Evolutionary conservation across 1,140 invertebrate genomes (phyloP).

Genomic region (Panagrolaimus sp.): DNA sequence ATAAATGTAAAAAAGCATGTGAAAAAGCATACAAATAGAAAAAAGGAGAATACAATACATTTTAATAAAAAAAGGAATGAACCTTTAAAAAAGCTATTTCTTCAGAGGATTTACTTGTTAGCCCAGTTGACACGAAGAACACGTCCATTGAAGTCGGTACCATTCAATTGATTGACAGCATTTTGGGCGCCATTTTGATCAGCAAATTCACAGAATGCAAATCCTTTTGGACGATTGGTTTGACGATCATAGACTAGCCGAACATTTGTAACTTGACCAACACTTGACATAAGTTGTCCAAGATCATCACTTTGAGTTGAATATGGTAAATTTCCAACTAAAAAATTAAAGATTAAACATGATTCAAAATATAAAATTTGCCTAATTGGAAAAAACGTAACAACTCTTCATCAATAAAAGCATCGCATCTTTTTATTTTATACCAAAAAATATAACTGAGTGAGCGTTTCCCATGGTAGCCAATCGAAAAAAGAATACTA

Average conservation of each 20-base stretch:
- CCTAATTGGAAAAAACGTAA: slow-evolving; percentile 1
- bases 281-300: slow-evolving; percentile 95
- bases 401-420: background rate
- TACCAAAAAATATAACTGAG: slow-evolving; percentile 14
- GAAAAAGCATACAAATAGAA: too few species aligned
- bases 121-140: slow-evolving; percentile 78
- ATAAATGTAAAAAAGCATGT: too few species aligned
- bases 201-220: slow-evolving; percentile 99
- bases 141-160: slow-evolving; percentile 91
- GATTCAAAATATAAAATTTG: background rate
- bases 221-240: slow-evolving; percentile 97
- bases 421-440: background rate
- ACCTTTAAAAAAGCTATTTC: too few species aligned
- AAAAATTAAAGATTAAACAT: slow-evolving; percentile 15
- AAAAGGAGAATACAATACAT: too few species aligned
- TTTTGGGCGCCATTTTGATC: slow-evolving; percentile 90
- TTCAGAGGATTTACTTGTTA: slow-evolving; percentile 42
- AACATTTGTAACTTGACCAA: slow-evolving; percentile 74
- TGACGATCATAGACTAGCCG: slow-evolving; percentile 90
- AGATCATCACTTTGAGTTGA: slow-evolving; percentile 97
- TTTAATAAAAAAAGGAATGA: too few species aligned
- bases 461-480: slow-evolving; percentile 17
- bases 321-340: slow-evolving; percentile 97
- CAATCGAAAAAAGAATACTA: slow-evolving; percentile 11
- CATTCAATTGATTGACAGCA: slow-evolving; percentile 96